Evolutionary conservation across 2,797 vertebrate genomes (phyloP).

Genomic region (Sibirionetta formosa): DNA sequence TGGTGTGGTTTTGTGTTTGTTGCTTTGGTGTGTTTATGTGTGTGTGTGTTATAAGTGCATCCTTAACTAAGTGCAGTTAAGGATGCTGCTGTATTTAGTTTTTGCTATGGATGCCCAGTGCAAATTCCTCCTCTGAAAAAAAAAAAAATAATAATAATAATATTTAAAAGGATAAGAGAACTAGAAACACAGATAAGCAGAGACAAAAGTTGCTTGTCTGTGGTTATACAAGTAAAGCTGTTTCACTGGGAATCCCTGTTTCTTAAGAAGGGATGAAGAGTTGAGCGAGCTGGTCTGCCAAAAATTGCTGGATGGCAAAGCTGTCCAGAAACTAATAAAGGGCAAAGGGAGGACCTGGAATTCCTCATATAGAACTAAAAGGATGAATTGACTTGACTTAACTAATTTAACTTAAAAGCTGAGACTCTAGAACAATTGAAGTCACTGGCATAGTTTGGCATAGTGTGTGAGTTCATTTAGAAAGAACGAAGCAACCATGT

Average conservation of each 20-base stretch:
- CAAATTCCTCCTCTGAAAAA: not conserved
- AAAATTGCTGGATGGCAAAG: not conserved
- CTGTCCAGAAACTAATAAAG: not conserved
- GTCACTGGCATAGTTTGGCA: not conserved
- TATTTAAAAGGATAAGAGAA: not conserved
- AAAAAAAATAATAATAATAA: fast-evolving
- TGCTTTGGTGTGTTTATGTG: not conserved
- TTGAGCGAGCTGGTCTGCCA: not conserved
- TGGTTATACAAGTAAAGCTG: not conserved
- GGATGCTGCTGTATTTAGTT: not conserved
- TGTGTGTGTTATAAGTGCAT: too few species aligned
- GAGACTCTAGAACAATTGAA: not conserved
- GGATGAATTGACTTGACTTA: not conserved
- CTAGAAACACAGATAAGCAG: not conserved
- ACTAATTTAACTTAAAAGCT: not conserved
- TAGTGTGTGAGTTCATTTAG: not conserved
- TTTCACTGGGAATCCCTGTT: not conserved
- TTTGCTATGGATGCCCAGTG: not conserved
- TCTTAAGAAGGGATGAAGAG: not conserved
- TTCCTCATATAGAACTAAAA: not conserved
- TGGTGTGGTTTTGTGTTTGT: too few species aligned
- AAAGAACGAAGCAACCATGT: fast-evolving
- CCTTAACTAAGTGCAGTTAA: not conserved
- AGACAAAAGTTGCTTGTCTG: not conserved
- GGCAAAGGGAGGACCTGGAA: not conserved